Conservation (phyloP, 2,113 vertebrate species). For the Carassius gibelio region DNA sequence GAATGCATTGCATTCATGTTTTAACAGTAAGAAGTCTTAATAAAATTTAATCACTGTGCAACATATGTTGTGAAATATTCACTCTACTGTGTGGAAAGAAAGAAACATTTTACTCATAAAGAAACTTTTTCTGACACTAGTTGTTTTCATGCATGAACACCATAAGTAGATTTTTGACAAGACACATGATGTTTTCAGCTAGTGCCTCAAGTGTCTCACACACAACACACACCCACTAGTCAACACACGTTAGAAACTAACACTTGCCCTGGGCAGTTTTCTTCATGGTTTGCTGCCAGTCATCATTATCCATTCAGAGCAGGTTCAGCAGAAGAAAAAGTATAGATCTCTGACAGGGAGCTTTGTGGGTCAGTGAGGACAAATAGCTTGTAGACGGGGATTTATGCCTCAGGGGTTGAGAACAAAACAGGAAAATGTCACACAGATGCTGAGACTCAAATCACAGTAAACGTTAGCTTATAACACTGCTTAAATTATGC, state of each 20-base stretch:
- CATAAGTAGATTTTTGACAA: constrained; percentile 8
- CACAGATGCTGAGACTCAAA: constrained; percentile 6
- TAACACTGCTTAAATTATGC: neutral
- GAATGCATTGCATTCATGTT: constrained; percentile 16
- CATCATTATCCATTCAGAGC: constrained; percentile 26
- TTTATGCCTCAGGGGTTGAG: constrained; percentile 21
- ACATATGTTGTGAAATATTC: neutral
- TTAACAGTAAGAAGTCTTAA: constrained; percentile 55
- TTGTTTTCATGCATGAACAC: neutral
- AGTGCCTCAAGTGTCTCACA: neutral
- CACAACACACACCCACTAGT: neutral
- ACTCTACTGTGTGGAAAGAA: neutral
- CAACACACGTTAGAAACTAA: constrained; percentile 3
- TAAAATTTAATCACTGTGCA: constrained; percentile 71
- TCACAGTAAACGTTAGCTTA: neutral
- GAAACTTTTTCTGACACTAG: neutral
- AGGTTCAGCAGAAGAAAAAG: constrained; percentile 21
- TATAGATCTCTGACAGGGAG: constrained; percentile 38
- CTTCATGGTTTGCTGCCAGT: constrained; percentile 26
- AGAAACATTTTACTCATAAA: neutral
- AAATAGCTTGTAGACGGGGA: constrained; percentile 21
- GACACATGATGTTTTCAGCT: neutral
- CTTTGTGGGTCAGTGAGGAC: constrained; percentile 20
- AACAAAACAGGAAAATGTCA: neutral
- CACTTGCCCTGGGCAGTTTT: constrained; percentile 1